phyloP scores from a whole-genome alignment of 35 echinoderm and acorn worm species.

The Lytechinus variegatus region DNA sequence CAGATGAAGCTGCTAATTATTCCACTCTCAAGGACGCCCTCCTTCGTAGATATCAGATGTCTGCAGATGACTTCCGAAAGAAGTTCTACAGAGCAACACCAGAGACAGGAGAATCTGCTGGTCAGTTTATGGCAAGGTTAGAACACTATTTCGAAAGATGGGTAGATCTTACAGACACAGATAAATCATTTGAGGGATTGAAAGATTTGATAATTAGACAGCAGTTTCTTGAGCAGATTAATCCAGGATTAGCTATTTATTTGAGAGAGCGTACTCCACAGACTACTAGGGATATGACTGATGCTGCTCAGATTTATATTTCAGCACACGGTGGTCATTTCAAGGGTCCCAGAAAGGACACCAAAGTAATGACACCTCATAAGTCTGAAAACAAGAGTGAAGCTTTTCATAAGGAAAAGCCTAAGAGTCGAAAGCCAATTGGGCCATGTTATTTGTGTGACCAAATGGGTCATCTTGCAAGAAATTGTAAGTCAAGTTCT shows the following conservation, averaged over 20 bases:
- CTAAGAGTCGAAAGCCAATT: neutral
- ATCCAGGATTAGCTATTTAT: slow-evolving; percentile 58
- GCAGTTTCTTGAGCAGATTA: slow-evolving; percentile 56
- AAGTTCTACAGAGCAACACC: slow-evolving; percentile 46
- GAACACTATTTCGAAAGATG: slow-evolving; percentile 45
- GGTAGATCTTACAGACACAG: slow-evolving; percentile 42
- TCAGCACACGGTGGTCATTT: slow-evolving; percentile 47
- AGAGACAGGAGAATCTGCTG: slow-evolving; percentile 50
- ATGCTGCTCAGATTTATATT: slow-evolving; percentile 65
- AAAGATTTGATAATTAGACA: slow-evolving; percentile 65
- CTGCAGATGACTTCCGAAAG: slow-evolving; percentile 49
- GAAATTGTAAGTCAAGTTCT: neutral
- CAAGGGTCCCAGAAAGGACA: neutral
- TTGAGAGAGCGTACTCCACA: slow-evolving; percentile 61
- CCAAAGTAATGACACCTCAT: neutral
- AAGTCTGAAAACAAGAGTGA: neutral
- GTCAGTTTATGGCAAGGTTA: slow-evolving; percentile 52
- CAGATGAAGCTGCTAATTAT: slow-evolving; percentile 65
- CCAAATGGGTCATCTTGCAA: slow-evolving; percentile 26
- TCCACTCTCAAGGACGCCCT: slow-evolving; percentile 66
- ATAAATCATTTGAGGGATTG: slow-evolving; percentile 44
- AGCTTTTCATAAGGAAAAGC: neutral
- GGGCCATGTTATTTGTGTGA: slow-evolving; percentile 4
- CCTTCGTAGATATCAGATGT: slow-evolving; percentile 62
- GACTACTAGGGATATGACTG: slow-evolving; percentile 1